Percentiles rank a stretch among this genome's conserved stretches.
phyloP scores from a whole-genome alignment of 2,888 invertebrate species.

The Theretra japonica region DNA sequence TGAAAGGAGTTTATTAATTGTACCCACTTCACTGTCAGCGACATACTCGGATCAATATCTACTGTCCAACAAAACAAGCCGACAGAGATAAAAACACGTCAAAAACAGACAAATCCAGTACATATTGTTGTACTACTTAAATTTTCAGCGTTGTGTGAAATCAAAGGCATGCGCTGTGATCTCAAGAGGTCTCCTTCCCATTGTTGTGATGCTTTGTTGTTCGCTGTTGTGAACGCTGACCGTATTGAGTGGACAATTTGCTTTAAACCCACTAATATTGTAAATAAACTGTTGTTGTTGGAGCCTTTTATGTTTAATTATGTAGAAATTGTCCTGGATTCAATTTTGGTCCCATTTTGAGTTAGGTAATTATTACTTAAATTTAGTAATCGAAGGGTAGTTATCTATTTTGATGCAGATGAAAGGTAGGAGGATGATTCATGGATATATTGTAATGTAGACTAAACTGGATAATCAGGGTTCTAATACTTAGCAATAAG shows the following conservation, averaged over 20 bases:
- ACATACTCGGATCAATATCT: constrained; percentile 75
- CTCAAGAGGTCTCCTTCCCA: constrained; percentile 55
- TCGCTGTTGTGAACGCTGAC: constrained; percentile 64
- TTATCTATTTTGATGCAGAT: no score
- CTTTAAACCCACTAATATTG: constrained; percentile 30
- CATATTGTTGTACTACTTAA: constrained; percentile 77
- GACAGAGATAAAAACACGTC: constrained; percentile 75
- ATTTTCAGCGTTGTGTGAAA: constrained; percentile 83
- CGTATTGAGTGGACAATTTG: constrained; percentile 65
- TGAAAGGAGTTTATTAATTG: constrained; percentile 81
- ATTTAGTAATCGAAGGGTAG: no score
- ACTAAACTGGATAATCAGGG: no score
- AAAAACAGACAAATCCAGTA: constrained; percentile 69
- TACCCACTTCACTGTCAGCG: constrained; percentile 83
- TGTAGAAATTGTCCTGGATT: constrained; percentile 3
- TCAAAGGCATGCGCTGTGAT: constrained; percentile 75
- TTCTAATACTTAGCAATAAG: no score
- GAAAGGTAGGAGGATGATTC: no score
- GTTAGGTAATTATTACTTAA: neutral
- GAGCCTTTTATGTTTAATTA: constrained; percentile 35
- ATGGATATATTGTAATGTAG: no score
- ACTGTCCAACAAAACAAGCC: constrained; percentile 64
- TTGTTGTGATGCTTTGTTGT: constrained; percentile 71
- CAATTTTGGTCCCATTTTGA: neutral
- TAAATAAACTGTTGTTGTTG: constrained; percentile 38